Evolutionary conservation across 1,140 invertebrate species (phyloP), one percentile per base, ranked within the genome.

Genomic region (Melipona quadrifasciata): DNA sequence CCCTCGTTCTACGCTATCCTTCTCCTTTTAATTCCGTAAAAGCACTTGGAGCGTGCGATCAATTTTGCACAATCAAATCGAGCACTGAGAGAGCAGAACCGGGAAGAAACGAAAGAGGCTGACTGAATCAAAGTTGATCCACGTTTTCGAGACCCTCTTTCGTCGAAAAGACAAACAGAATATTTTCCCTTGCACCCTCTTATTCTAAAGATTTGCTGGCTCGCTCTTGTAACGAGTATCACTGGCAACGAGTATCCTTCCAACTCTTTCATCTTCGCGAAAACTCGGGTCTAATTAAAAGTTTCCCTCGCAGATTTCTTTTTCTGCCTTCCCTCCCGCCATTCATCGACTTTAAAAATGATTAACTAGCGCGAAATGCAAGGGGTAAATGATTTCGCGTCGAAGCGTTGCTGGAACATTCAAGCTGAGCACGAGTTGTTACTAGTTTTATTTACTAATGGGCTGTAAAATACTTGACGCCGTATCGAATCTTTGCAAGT

Each of bases 251-350:
- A 76, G 31, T 31, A 10, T 86, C 19, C 57, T 24, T 16, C 21
- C n/a, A 68, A 77, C 64, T 72, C 39, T 61, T 75, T 53, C 58
- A 31, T 88, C 72, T 70, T 47, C 47, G 31, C 17, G 10, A 39
- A 8, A 47, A 51, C 5, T 24, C n/a, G 51, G 39, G 74, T 81
- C 79, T 81, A 88, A 87, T 88, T 88, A 87, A 87, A 88, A 88
- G 64, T 88, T 88, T 78, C 34, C 64, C 27, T 31, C 57, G 51
- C 51, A 68, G 65, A 68, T 85, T 80, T 58, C 31, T 81, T 80
- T 70, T 31, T 31, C 31, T 31, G 31, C 2, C 31, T 2, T 2
- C 2, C 31, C 31, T 31, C 58, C n/a, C 14, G 75, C 17, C 27
- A 1, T 11, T 31, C 68, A 12, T 10, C 6, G 21, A 68, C 14